phyloP scores from a whole-genome alignment of 2,113 vertebrate genomes.

The Ictidomys tridecemlineatus region DNA sequence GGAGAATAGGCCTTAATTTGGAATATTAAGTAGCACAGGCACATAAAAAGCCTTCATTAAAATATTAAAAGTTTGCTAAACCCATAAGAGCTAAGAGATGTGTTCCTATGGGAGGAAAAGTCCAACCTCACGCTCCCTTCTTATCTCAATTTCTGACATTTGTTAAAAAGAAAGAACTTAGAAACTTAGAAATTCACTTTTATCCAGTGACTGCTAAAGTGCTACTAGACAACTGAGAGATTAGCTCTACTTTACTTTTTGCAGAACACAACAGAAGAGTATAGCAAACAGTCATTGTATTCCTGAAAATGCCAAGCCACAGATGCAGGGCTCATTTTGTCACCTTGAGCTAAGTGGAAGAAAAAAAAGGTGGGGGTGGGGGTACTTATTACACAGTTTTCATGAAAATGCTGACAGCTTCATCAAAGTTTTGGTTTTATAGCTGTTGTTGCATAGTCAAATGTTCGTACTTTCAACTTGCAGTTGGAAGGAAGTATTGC shows the following conservation, averaged over 20 bases:
- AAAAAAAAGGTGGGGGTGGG: background rate
- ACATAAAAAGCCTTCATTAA: conserved; percentile 77
- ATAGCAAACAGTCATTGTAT: background rate
- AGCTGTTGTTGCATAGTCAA: background rate
- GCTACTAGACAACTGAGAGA: background rate
- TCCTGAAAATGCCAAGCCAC: conserved; percentile 4
- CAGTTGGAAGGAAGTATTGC: background rate
- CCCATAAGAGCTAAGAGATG: conserved; percentile 58
- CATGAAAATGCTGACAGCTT: background rate
- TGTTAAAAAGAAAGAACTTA: conserved; percentile 74
- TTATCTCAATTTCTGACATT: conserved; percentile 75
- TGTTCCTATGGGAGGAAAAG: conserved; percentile 63
- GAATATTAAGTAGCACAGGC: conserved; percentile 59
- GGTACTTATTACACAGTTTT: conserved; percentile 14
- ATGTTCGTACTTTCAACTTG: background rate
- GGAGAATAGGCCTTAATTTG: conserved; percentile 76
- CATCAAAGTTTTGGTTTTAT: background rate
- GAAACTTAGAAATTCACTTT: conserved; percentile 73
- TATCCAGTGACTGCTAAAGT: conserved; percentile 54
- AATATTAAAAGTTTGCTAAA: conserved; percentile 78
- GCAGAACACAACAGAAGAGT: background rate
- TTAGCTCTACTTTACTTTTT: conserved; percentile 48
- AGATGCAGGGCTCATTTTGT: conserved; percentile 2
- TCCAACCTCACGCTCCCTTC: conserved; percentile 52
- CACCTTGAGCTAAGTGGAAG: background rate